A percentile compares a stretch with the other conserved stretches of the same genome.
Evolutionary conservation across 2,888 invertebrate species (phyloP).

Genomic region (Macropis europaea): DNA sequence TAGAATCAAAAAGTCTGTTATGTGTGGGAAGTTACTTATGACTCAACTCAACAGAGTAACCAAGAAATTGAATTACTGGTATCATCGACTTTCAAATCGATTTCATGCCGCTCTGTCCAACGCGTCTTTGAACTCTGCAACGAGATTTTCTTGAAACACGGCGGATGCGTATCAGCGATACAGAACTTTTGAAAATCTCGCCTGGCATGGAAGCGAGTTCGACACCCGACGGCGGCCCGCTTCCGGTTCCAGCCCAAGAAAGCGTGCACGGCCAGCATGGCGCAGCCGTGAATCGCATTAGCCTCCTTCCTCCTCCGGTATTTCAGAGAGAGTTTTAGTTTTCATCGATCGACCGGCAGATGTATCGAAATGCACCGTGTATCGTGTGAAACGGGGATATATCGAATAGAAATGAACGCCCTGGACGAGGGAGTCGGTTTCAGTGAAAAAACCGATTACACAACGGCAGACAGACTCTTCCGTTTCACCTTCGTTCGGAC

Average conservation of each 20-base stretch:
- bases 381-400: constrained; percentile 12
- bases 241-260: constrained; percentile 66
- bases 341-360: constrained; percentile 26
- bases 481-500: neutral
- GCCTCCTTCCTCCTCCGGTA: constrained; percentile 61
- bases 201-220: constrained; percentile 2
- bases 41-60: neutral
- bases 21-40: no score
- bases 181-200: constrained; percentile 28
- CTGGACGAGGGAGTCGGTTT: neutral
- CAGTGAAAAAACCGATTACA: no score
- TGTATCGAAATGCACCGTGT: constrained; percentile 29
- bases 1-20: no score
- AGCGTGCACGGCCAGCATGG: constrained; percentile 43
- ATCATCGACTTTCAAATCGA: constrained; percentile 26
- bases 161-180: neutral
- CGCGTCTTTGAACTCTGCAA: constrained; percentile 20
- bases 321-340: constrained; percentile 53
- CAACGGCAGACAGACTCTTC: no score
- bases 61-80: constrained; percentile 10
- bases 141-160: constrained; percentile 8
- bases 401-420: constrained; percentile 1
- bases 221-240: constrained; percentile 24
- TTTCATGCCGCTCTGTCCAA: constrained; percentile 11
- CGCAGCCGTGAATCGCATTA: constrained; percentile 66